A percentile compares a stretch with the other conserved stretches of the same genome.
These are phyloP conservation scores for human DNA, from an alignment of 2,113 vertebrate species.

Conservation along the genomic window GRCh38 chr1:216998001-216998500, in stretches of 20 bases:
- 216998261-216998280: neutral
- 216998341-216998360: neutral
- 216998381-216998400: neutral
- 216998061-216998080: neutral
- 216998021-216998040: slow-evolving; percentile 6
- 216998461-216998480: slow-evolving; percentile 27
- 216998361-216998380: neutral
- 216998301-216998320: neutral
- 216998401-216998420: neutral
- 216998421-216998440: neutral
- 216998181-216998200: slow-evolving; percentile 49
- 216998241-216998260: neutral
- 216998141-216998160: slow-evolving; percentile 45
- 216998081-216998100: slow-evolving; percentile 17
- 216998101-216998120: slow-evolving; percentile 42
- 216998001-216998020: slow-evolving; percentile 27
- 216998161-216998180: neutral
- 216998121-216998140: slow-evolving; percentile 42
- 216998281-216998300: slow-evolving; percentile 37
- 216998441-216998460: neutral
- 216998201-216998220: slow-evolving; percentile 43
- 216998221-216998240: slow-evolving; percentile 47
- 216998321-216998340: neutral
- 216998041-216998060: neutral
- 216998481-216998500: neutral